Evolutionary conservation across 2,797 vertebrate species (phyloP).

Genomic region (Etheostoma nigrum): DNA sequence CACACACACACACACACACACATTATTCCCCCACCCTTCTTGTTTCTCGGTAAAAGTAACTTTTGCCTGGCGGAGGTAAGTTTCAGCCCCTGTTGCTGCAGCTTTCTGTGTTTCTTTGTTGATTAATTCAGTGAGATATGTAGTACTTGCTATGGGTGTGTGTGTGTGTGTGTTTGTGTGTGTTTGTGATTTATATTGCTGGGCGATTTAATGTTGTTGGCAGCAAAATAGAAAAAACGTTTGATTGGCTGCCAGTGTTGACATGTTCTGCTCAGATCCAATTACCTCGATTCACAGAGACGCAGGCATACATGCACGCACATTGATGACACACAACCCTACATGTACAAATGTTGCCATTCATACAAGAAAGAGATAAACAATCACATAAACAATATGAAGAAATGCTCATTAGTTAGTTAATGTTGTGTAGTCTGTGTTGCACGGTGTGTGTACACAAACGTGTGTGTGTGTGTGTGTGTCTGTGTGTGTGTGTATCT

Average conservation of each 20-base stretch:
- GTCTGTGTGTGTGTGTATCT: not conserved
- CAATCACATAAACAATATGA: not conserved
- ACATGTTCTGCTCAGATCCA: constrained; percentile 72
- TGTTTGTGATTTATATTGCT: constrained; percentile 43
- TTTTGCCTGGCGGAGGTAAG: constrained; percentile 67
- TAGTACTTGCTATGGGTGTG: constrained; percentile 17
- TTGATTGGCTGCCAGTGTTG: constrained; percentile 74
- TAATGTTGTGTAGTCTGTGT: not conserved
- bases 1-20: constrained; percentile 11
- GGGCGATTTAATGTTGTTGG: constrained; percentile 64
- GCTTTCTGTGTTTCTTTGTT: constrained; percentile 25
- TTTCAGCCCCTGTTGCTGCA: constrained; percentile 55
- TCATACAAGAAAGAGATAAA: constrained; percentile 33
- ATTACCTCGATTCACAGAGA: constrained; percentile 56
- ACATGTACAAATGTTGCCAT: not conserved
- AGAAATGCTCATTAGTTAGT: not conserved
- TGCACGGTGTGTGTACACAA: not conserved
- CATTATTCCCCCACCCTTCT: not conserved
- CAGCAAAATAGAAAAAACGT: constrained; percentile 56
- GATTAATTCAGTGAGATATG: constrained; percentile 42
- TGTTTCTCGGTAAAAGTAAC: constrained; percentile 21
- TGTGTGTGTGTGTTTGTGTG: constrained; percentile 26
- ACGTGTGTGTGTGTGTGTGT: not conserved
- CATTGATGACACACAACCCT: constrained; percentile 24
- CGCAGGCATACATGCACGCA: constrained; percentile 23